Conservation (phyloP, 2,113 vertebrate genomes). For the Rhineura floridana region DNA sequence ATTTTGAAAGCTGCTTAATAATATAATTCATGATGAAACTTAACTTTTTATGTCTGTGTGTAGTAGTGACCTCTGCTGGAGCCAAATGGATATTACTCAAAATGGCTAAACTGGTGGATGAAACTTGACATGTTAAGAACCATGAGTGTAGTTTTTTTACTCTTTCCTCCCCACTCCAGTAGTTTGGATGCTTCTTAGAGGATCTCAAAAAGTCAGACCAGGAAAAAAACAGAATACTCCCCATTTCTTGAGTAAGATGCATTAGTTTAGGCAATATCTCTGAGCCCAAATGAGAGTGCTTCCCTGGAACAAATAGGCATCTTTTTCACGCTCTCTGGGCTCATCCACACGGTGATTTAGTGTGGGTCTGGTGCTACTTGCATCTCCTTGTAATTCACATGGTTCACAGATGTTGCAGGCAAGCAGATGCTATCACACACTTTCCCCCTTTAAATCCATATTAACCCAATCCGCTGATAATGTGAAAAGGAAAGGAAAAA, state of each 20-base stretch:
- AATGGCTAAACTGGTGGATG: background rate
- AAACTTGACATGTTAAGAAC: background rate
- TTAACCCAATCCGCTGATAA: no score
- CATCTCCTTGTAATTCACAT: no score
- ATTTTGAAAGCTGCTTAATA: background rate
- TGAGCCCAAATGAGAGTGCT: background rate
- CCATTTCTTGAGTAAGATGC: background rate
- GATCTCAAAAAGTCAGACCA: background rate
- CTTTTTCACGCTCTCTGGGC: background rate
- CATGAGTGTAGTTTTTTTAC: background rate
- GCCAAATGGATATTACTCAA: background rate
- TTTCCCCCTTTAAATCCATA: no score
- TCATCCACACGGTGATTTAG: no score
- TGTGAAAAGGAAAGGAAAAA: no score
- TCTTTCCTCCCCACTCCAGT: background rate
- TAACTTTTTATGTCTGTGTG: background rate
- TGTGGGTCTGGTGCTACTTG: background rate
- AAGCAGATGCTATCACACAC: no score
- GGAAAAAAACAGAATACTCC: background rate
- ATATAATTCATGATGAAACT: background rate
- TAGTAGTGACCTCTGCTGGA: background rate
- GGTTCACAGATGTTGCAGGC: no score
- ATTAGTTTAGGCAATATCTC: background rate
- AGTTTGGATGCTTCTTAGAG: background rate
- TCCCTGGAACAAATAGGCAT: background rate